phyloP scores from a whole-genome alignment of 2,797 vertebrate genomes.

The Heteromormyrus szaboi region DNA sequence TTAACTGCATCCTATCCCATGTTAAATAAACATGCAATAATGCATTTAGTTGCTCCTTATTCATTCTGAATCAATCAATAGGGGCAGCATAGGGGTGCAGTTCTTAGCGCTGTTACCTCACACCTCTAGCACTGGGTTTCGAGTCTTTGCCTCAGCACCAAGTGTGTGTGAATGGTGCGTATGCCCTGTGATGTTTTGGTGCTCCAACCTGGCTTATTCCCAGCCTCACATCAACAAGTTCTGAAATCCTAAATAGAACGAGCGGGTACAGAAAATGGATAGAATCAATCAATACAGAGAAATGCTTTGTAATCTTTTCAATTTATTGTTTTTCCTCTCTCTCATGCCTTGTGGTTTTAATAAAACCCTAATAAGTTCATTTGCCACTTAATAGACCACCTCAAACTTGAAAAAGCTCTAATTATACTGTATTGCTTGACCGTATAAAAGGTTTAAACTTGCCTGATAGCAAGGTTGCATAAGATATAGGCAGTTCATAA shows the following conservation, averaged over 20 bases:
- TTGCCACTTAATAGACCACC: not conserved
- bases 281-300: not conserved
- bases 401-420: not conserved
- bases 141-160: not conserved
- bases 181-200: not conserved
- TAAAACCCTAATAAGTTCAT: not conserved
- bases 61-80: not conserved
- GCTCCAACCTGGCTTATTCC: not conserved
- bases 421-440: not conserved
- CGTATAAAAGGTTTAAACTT: not conserved
- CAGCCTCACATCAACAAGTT: not conserved
- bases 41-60: not conserved
- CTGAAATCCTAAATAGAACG: not conserved
- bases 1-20: not conserved
- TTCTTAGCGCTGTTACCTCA: not conserved
- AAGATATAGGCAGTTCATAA: not conserved
- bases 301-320: not conserved
- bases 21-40: not conserved
- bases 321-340: not conserved
- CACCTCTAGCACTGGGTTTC: not conserved
- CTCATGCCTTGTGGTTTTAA: not conserved
- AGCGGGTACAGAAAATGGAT: not conserved
- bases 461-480: not conserved
- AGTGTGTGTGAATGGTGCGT: no score
- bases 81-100: not conserved